These are phyloP conservation scores for Labroides dimidiatus DNA, from an alignment of 2,797 vertebrate genomes.

Conservation along the genomic window DNA sequence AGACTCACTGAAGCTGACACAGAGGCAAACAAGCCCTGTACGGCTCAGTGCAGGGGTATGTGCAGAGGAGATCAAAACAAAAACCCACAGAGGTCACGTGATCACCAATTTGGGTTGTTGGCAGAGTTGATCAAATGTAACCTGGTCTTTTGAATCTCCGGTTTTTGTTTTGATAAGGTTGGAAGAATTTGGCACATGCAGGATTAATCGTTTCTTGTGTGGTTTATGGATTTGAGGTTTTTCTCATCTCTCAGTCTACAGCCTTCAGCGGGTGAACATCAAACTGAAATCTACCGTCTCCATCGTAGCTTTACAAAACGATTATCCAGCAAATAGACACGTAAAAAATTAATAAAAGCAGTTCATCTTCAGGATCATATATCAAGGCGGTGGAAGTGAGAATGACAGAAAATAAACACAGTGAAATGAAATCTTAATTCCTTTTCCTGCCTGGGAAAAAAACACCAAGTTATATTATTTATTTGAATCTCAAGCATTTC, in stretches of 20 bases:
- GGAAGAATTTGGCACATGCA: background rate
- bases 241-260: background rate
- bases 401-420: too few species aligned
- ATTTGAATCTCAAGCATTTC: too few species aligned
- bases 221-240: background rate
- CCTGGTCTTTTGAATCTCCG: background rate
- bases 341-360: background rate
- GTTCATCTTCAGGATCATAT: too few species aligned
- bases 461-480: too few species aligned
- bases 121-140: background rate
- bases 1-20: constrained; percentile 16
- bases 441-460: too few species aligned
- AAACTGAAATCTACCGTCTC: background rate
- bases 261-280: background rate
- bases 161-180: constrained; percentile 31
- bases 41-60: constrained; percentile 28
- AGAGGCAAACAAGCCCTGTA: constrained; percentile 19
- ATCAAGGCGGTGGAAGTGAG: too few species aligned
- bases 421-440: too few species aligned
- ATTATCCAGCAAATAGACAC: background rate
- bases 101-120: constrained; percentile 1
- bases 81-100: background rate
- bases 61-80: constrained; percentile 24
- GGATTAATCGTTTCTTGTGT: background rate
- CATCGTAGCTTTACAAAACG: background rate